These are phyloP conservation scores for Myxocyprinus asiaticus DNA, from an alignment of 2,113 vertebrate genomes.

Conservation along the genomic window DNA sequence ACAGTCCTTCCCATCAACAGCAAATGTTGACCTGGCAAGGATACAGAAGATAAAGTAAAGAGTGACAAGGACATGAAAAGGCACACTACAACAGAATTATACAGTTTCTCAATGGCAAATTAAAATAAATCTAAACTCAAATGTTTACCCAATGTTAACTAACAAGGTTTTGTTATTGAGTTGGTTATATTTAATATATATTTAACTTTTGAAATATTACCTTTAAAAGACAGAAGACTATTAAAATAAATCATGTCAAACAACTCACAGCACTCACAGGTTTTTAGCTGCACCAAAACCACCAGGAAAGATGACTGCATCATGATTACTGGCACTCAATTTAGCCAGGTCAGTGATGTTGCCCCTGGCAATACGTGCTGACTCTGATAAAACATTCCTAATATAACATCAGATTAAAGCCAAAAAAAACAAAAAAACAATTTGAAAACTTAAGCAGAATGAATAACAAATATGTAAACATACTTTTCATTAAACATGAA, in stretches of 20 bases:
- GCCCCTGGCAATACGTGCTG: slow-evolving; percentile 65
- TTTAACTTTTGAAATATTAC: neutral
- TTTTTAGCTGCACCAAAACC: slow-evolving; percentile 68
- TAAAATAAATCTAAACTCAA: neutral
- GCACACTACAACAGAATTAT: neutral
- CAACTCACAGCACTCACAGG: slow-evolving; percentile 64
- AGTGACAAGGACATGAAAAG: neutral
- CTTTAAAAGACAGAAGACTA: neutral
- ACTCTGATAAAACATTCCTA: slow-evolving; percentile 66
- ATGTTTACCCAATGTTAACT: too few relatives aligned
- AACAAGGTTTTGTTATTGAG: neutral
- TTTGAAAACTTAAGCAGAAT: too few relatives aligned
- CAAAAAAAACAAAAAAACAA: neutral
- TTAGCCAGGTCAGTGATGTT: slow-evolving; percentile 58
- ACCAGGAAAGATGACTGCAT: slow-evolving; percentile 68
- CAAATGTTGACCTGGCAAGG: slow-evolving; percentile 80
- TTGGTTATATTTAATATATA: neutral
- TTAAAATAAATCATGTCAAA: neutral
- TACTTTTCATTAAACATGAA: too few relatives aligned
- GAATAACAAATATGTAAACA: too few relatives aligned
- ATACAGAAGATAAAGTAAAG: neutral
- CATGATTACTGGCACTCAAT: slow-evolving; percentile 55
- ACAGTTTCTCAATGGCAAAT: neutral
- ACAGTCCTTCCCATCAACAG: slow-evolving; percentile 83
- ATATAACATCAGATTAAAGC: neutral